phyloP scores from a whole-genome alignment of 92 coral and sea anemone genomes.

The Parazoanthus darwini region DNA sequence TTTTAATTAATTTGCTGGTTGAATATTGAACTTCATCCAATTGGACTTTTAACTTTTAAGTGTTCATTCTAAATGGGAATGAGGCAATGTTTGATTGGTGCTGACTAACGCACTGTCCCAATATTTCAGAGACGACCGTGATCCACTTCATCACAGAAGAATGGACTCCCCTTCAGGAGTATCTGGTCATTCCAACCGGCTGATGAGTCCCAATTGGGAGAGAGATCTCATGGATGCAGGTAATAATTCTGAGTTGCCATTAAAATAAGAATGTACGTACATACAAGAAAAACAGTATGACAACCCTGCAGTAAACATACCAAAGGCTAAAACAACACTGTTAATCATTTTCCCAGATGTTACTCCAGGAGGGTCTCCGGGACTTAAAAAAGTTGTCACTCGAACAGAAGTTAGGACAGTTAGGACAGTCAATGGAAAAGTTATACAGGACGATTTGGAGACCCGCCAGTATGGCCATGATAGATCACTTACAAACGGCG shows the following conservation, averaged over 20 bases:
- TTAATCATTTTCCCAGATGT: conserved; percentile 45
- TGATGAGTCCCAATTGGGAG: conserved; percentile 88
- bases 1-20: too few relatives aligned
- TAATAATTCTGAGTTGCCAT: background rate
- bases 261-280: too few relatives aligned
- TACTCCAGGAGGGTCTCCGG: conserved; percentile 73
- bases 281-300: too few relatives aligned
- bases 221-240: conserved; percentile 91
- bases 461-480: conserved; percentile 66
- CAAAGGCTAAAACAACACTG: background rate
- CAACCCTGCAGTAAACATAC: too few relatives aligned
- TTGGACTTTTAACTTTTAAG: too few relatives aligned
- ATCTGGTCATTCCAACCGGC: conserved; percentile 61
- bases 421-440: conserved; percentile 82
- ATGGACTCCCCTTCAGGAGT: conserved; percentile 53
- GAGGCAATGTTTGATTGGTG: too few relatives aligned
- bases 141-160: conserved; percentile 60
- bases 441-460: conserved; percentile 67
- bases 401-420: conserved; percentile 74
- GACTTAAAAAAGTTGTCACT: conserved; percentile 86
- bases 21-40: too few relatives aligned
- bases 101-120: too few relatives aligned
- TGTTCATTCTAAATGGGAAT: too few relatives aligned
- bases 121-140: conserved; percentile 68
- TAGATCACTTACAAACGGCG: conserved; percentile 64